Percentiles rank a stretch among this genome's conserved stretches.
Evolutionary conservation across 1,140 invertebrate species (phyloP).

Genomic region (Zeugodacus cucurbitae): DNA sequence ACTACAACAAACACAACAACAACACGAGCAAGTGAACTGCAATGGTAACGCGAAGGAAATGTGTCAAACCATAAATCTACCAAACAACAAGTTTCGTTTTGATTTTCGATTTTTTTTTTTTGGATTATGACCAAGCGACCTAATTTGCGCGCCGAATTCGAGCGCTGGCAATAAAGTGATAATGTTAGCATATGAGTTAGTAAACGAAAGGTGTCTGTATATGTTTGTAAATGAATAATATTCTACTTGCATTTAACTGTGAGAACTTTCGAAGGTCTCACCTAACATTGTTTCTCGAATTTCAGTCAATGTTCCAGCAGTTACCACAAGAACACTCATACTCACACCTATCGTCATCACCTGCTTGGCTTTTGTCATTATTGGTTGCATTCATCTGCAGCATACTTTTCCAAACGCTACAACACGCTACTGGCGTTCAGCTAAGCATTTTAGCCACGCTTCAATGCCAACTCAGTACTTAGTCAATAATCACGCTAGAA

Average conservation of each 20-base stretch:
- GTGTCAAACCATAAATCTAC: not conserved
- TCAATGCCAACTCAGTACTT: not conserved
- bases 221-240: not conserved
- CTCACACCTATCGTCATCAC: not conserved
- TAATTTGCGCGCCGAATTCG: not conserved
- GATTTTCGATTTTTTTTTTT: not conserved
- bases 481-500: not conserved
- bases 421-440: not conserved
- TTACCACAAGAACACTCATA: not conserved
- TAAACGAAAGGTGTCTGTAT: not conserved
- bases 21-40: not conserved
- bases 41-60: not conserved
- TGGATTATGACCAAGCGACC: not conserved
- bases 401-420: not conserved
- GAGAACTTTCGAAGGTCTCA: no score
- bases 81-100: conserved; percentile 19
- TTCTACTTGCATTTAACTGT: no score
- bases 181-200: not conserved
- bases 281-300: not conserved
- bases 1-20: not conserved
- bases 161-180: not conserved
- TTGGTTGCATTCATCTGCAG: not conserved
- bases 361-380: not conserved
- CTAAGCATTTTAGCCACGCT: not conserved
- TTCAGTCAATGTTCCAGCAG: not conserved